phyloP scores from a whole-genome alignment of 1,140 invertebrate genomes.

The Drosophila auraria region DNA sequence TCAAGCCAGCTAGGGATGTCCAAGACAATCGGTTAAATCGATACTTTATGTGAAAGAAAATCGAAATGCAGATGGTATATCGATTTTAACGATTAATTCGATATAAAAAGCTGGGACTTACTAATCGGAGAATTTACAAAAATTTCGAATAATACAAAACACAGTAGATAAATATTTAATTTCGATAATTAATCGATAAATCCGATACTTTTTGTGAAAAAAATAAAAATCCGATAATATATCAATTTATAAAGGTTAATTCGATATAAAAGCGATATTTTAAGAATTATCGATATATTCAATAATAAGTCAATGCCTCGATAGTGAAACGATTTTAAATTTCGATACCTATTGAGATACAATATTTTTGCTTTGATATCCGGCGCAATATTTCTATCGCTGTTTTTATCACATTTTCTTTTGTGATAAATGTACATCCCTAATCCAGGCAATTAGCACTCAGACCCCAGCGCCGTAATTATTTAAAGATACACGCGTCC shows the following conservation, averaged over 20 bases:
- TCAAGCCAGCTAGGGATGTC: conserved; percentile 18
- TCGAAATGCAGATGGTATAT: not conserved
- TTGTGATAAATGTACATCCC: not conserved
- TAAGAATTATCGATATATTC: not conserved
- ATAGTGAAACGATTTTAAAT: not conserved
- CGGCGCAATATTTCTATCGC: too few species aligned
- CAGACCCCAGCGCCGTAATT: conserved; percentile 65
- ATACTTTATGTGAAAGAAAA: not conserved
- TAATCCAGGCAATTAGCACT: conserved; percentile 47
- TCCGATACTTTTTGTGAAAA: too few species aligned
- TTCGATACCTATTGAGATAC: not conserved
- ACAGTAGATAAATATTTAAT: not conserved
- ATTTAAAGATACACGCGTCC: conserved; percentile 63
- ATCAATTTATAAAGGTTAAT: too few species aligned
- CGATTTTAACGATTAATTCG: not conserved
- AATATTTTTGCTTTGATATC: too few species aligned
- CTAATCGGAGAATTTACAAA: not conserved
- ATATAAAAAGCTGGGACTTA: not conserved
- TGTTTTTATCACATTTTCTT: not conserved
- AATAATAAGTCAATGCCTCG: too few species aligned
- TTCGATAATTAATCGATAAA: too few species aligned
- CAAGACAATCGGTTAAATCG: not conserved
- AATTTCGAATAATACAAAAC: not conserved
- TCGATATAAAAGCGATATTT: too few species aligned
- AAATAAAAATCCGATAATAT: too few species aligned